These are phyloP conservation scores for Xenopus tropicalis DNA, from an alignment of 2,113 vertebrate species.

Conservation along the genomic window DNA sequence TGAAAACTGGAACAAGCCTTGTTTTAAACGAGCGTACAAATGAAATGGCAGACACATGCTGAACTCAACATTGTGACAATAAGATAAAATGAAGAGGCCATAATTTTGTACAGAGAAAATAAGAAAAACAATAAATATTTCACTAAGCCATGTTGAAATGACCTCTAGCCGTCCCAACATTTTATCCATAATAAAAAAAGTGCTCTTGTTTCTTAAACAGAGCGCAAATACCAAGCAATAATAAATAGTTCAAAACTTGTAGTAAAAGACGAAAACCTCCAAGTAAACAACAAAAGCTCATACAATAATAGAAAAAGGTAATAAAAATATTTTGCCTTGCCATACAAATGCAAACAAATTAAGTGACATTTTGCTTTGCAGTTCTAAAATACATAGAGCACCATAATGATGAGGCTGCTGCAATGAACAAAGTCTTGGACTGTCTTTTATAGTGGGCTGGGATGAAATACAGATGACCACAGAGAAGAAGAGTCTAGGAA, in stretches of 20 bases:
- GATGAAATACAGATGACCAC: slow-evolving; percentile 58
- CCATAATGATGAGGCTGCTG: slow-evolving; percentile 70
- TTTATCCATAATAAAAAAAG: slow-evolving; percentile 77
- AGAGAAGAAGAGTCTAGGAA: not conserved
- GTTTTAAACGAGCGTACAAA: slow-evolving; percentile 82
- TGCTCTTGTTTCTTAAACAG: slow-evolving; percentile 71
- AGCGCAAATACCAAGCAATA: slow-evolving; percentile 81
- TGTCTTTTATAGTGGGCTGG: slow-evolving; percentile 58
- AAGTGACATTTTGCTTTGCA: slow-evolving; percentile 71
- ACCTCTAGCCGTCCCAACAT: slow-evolving; percentile 76
- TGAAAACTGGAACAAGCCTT: slow-evolving; percentile 82
- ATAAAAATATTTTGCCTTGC: slow-evolving; percentile 83
- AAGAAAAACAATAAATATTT: slow-evolving; percentile 85
- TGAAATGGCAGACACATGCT: slow-evolving; percentile 84
- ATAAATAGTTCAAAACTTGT: slow-evolving; percentile 86
- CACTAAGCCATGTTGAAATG: slow-evolving; percentile 79
- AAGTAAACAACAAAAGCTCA: slow-evolving; percentile 82
- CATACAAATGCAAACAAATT: slow-evolving; percentile 80
- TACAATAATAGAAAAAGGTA: slow-evolving; percentile 84
- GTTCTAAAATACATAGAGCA: slow-evolving; percentile 75
- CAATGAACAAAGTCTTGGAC: slow-evolving; percentile 61
- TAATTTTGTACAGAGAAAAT: slow-evolving; percentile 79
- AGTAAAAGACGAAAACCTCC: slow-evolving; percentile 80
- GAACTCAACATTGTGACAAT: slow-evolving; percentile 78
- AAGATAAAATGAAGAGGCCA: slow-evolving; percentile 69